Evolutionary conservation across 2,797 vertebrate species (phyloP).

Genomic region (Ctenosaura bakeri): DNA sequence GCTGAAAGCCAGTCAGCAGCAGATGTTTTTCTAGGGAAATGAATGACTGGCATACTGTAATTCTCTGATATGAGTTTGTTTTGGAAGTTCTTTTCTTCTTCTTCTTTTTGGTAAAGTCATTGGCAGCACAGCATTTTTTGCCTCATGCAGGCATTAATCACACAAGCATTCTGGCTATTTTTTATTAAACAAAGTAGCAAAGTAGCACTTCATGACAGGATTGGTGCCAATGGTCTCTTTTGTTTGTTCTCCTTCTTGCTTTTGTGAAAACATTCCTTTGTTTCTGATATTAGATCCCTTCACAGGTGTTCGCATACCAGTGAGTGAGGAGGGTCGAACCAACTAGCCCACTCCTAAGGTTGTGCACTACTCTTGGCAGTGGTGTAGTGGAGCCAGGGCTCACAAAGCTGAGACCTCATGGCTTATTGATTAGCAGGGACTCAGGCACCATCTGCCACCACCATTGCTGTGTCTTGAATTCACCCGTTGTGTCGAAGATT

Average conservation of each 20-base stretch:
- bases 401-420: neutral
- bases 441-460: no score
- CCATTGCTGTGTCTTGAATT: no score
- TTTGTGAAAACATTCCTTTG: slow-evolving; percentile 31
- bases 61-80: slow-evolving; percentile 40
- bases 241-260: neutral
- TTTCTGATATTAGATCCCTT: neutral
- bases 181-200: slow-evolving; percentile 21
- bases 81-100: neutral
- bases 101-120: slow-evolving; percentile 6
- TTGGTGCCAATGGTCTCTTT: slow-evolving; percentile 37
- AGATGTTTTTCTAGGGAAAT: slow-evolving; percentile 62
- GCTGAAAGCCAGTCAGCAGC: slow-evolving; percentile 41
- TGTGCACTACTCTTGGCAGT: no score
- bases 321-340: neutral
- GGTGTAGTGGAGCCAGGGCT: neutral
- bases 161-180: slow-evolving; percentile 33
- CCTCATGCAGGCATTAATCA: slow-evolving; percentile 48
- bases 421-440: no score
- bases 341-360: neutral
- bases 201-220: slow-evolving; percentile 22
- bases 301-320: neutral
- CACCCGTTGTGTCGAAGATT: no score
- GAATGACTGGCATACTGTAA: slow-evolving; percentile 51
- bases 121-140: slow-evolving; percentile 44